Evolutionary conservation across 2,113 vertebrate genomes (phyloP).

Genomic region (Canis aureus): DNA sequence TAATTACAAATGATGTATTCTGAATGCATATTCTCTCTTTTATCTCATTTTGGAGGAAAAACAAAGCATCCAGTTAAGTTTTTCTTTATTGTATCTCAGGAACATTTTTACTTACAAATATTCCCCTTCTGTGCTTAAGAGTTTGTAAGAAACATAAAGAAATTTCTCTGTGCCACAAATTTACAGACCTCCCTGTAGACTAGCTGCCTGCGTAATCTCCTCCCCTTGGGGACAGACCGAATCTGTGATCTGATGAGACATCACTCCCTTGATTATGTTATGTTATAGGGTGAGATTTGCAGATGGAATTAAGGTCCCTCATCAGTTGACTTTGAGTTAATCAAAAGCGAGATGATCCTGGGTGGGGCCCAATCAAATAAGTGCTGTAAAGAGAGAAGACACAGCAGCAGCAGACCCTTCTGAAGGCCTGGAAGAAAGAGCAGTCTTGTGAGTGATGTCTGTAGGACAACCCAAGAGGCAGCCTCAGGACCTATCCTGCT

Average conservation of each 20-base stretch:
- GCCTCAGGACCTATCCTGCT: accelerated
- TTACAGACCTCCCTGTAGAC: background rate
- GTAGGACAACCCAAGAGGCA: accelerated
- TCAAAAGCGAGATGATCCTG: background rate
- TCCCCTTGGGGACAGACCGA: background rate
- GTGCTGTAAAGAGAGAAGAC: background rate
- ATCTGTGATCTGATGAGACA: background rate
- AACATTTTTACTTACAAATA: background rate
- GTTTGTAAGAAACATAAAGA: background rate
- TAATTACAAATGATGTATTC: slow-evolving; percentile 8
- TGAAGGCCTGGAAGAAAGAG: background rate
- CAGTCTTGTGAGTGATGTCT: background rate
- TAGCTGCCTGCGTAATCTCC: background rate
- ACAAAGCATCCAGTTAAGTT: background rate
- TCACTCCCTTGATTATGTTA: background rate
- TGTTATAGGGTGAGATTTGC: background rate
- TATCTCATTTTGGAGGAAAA: background rate
- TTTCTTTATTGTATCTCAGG: background rate
- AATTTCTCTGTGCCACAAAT: background rate
- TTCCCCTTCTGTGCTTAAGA: background rate
- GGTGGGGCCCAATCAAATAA: background rate
- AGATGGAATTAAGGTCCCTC: background rate
- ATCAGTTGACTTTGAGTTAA: background rate
- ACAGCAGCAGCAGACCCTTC: no score
- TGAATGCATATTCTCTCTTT: background rate